Conservation (phyloP, 2,113 vertebrate genomes). For the Melanotaenia duboulayi region DNA sequence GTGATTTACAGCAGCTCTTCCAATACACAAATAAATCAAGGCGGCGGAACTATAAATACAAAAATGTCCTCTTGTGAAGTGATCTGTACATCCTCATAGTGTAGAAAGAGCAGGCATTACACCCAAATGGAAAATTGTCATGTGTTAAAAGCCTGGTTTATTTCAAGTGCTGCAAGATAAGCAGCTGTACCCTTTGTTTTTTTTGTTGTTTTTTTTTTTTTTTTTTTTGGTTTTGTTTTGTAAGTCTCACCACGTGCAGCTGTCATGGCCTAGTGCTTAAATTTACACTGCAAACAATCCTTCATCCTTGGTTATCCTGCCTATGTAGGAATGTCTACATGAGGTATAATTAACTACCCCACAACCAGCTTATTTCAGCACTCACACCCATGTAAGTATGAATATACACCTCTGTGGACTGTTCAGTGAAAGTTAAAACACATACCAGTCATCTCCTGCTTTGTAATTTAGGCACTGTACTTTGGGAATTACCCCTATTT, state of each 20-base stretch:
- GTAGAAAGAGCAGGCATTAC: background rate
- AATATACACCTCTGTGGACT: conserved; percentile 20
- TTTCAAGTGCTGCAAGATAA: background rate
- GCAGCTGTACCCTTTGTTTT: no score
- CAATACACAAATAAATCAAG: background rate
- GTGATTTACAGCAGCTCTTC: no score
- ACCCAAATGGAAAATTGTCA: background rate
- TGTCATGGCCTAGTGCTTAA: conserved; percentile 28
- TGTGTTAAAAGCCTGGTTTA: background rate
- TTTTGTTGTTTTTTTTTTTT: conserved; percentile 28
- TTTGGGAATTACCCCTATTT: conserved; percentile 55
- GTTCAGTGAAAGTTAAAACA: conserved; percentile 60
- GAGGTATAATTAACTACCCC: conserved; percentile 50
- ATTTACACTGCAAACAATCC: conserved; percentile 53
- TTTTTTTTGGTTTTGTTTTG: conserved; percentile 17
- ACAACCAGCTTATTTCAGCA: conserved; percentile 38
- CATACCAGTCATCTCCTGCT: conserved; percentile 36
- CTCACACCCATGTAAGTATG: conserved; percentile 15
- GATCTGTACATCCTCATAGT: background rate
- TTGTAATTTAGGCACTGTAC: conserved; percentile 64
- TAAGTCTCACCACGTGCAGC: conserved; percentile 36
- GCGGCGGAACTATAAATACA: background rate
- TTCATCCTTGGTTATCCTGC: conserved; percentile 36
- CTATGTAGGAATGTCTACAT: conserved; percentile 24
- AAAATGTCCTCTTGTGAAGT: background rate